Percentiles rank a stretch among this genome's conserved stretches.
Conservation (phyloP, 2,797 vertebrate genomes). For the Cossypha dichroa region DNA sequence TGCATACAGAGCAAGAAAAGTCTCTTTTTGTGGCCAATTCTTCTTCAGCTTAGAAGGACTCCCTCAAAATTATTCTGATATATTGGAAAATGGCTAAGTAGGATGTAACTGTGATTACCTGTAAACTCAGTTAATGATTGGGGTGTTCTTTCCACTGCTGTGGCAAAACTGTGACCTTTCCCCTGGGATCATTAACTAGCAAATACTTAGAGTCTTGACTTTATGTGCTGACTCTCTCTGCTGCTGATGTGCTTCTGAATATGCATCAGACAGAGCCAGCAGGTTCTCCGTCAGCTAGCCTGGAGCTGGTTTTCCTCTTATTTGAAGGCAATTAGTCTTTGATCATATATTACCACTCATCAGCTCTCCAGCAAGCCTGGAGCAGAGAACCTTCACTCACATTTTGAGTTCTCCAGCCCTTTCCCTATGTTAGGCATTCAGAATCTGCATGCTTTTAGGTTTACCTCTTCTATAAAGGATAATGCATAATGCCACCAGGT, state of each 20-base stretch:
- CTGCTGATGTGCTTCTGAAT: neutral
- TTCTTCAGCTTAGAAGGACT: neutral
- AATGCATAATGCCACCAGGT: neutral
- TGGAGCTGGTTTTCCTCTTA: neutral
- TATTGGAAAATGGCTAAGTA: neutral
- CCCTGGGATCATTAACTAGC: neutral
- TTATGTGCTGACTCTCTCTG: neutral
- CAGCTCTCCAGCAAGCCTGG: neutral
- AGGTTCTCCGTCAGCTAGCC: neutral
- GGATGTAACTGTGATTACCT: neutral
- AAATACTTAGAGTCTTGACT: neutral
- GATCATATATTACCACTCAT: neutral
- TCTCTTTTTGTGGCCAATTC: neutral
- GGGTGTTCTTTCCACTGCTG: neutral
- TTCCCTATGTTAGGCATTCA: fast-evolving
- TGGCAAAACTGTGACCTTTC: neutral
- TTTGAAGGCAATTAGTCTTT: neutral
- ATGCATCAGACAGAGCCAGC: neutral
- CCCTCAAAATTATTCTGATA: neutral
- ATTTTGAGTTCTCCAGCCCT: neutral
- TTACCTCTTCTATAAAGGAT: neutral
- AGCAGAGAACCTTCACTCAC: neutral
- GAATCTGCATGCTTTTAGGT: neutral
- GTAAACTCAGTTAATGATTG: neutral
- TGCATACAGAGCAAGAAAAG: neutral